Conservation (phyloP, 2,797 vertebrate species). For the Pseudocheirus occidentalis region DNA sequence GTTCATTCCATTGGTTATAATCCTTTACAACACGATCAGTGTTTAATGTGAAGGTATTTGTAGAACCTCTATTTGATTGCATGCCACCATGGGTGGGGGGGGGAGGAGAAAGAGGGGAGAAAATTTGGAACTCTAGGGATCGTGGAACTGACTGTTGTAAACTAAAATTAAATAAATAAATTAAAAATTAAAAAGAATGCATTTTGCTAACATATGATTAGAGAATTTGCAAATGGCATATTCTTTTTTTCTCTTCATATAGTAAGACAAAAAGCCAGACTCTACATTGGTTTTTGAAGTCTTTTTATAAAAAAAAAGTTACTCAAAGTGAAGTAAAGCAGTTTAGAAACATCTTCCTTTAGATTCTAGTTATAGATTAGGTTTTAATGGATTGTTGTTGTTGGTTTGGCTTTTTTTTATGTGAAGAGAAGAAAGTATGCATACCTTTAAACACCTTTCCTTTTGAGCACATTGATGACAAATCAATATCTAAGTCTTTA, state of each 20-base stretch:
- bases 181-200: neutral
- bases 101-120: no score
- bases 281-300: neutral
- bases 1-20: no score
- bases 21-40: no score
- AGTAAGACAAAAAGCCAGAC: neutral
- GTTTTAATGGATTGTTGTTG: neutral
- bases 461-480: neutral
- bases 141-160: no score
- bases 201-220: neutral
- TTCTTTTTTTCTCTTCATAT: neutral
- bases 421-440: slow-evolving; percentile 2
- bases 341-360: neutral
- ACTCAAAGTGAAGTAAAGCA: slow-evolving; percentile 5
- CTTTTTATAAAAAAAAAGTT: neutral
- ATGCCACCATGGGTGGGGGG: no score
- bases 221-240: neutral
- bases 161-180: no score
- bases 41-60: no score
- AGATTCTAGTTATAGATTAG: slow-evolving; percentile 1
- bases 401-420: neutral
- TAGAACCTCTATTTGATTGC: no score
- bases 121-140: no score
- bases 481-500: neutral
- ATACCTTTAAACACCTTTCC: neutral